These are phyloP conservation scores for Paraescarpia echinospica DNA, from an alignment of 1,140 invertebrate species.

Conservation along the genomic window DNA sequence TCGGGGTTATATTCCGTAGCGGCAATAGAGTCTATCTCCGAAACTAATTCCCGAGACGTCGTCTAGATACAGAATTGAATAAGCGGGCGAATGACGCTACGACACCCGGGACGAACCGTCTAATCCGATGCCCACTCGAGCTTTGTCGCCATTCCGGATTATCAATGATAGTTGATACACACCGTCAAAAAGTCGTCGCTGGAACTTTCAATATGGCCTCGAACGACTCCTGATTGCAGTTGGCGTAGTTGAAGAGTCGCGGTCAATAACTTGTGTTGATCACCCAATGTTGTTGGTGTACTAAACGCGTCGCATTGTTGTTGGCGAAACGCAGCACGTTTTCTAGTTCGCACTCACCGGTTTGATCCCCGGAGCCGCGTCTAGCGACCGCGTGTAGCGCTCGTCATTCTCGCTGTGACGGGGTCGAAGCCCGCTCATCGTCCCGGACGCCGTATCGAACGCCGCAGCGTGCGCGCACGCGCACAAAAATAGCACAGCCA, in stretches of 20 bases:
- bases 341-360: neutral
- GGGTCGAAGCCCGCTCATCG: neutral
- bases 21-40: neutral
- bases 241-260: neutral
- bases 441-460: no score
- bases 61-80: neutral
- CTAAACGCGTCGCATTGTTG: neutral
- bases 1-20: no score
- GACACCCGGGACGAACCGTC: neutral
- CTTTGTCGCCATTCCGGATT: neutral
- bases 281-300: neutral
- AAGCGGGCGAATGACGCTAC: neutral
- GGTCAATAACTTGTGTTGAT: neutral
- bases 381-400: neutral
- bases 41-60: neutral
- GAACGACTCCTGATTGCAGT: neutral
- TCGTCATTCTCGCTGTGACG: neutral
- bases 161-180: neutral
- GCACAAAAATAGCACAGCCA: neutral
- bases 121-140: neutral
- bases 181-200: neutral
- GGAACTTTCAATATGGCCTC: neutral
- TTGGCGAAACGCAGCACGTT: neutral
- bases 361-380: neutral
- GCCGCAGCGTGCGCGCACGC: no score